Percentiles rank a stretch among this genome's conserved stretches.
These are phyloP conservation scores for Clarias macrocephalus DNA, from an alignment of 2,113 vertebrate species.

Conservation along the genomic window DNA sequence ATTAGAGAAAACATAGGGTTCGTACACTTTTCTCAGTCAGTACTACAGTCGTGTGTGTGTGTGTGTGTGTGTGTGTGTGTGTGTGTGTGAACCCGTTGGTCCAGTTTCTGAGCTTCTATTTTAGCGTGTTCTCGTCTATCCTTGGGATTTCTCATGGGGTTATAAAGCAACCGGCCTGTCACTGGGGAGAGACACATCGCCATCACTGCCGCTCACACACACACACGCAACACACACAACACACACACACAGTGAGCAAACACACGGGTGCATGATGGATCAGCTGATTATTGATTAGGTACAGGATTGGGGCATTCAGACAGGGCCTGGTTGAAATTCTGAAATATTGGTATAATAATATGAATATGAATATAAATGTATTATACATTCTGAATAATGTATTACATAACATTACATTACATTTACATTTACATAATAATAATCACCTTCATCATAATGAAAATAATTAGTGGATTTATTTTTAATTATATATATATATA, in stretches of 20 bases:
- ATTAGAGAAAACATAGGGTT: constrained; percentile 40
- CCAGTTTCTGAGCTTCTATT: constrained; percentile 45
- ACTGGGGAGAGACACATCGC: constrained; percentile 11
- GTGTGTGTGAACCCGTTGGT: constrained; percentile 15
- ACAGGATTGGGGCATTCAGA: constrained; percentile 28
- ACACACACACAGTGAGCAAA: background rate
- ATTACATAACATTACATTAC: background rate
- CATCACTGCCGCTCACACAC: constrained; percentile 3
- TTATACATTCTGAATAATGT: no score
- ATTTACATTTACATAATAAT: background rate
- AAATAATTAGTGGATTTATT: background rate
- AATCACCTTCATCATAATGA: background rate
- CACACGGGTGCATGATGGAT: constrained; percentile 6
- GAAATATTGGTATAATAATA: background rate
- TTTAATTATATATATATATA: background rate
- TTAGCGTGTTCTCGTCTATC: constrained; percentile 24
- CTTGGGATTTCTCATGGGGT: constrained; percentile 33
- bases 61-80: constrained; percentile 22
- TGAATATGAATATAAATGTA: background rate
- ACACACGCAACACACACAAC: background rate
- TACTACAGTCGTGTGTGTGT: constrained; percentile 18
- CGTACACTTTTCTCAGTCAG: constrained; percentile 35
- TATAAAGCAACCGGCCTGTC: constrained; percentile 21
- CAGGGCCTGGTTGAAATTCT: background rate
- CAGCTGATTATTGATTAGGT: constrained; percentile 38